phyloP scores from a whole-genome alignment of 2,888 invertebrate species.

The Lasioglossum calceatum region DNA sequence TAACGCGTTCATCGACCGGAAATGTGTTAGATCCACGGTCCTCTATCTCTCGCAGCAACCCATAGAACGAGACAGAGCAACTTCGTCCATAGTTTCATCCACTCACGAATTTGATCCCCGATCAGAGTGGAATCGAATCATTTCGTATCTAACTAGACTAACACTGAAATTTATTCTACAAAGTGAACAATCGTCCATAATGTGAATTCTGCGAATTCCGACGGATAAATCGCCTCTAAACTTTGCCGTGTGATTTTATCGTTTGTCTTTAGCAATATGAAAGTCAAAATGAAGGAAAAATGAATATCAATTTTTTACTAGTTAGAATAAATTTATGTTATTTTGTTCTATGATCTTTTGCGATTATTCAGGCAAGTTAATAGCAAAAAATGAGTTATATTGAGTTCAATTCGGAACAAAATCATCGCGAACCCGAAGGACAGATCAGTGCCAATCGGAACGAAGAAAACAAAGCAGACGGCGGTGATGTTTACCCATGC shows the following conservation, averaged over 20 bases:
- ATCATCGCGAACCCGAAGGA: not conserved
- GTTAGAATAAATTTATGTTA: too few relatives aligned
- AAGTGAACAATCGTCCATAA: not conserved
- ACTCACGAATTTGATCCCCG: not conserved
- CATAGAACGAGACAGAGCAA: not conserved
- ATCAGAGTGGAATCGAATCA: not conserved
- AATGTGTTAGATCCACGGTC: conserved; percentile 58
- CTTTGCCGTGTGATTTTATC: not conserved
- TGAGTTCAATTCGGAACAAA: not conserved
- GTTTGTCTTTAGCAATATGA: not conserved
- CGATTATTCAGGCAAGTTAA: too few relatives aligned
- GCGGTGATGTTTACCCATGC: not conserved
- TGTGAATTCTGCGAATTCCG: not conserved
- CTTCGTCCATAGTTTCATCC: not conserved
- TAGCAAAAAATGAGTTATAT: too few relatives aligned
- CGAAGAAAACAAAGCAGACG: not conserved
- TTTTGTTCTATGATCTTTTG: too few relatives aligned
- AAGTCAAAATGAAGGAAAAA: too few relatives aligned
- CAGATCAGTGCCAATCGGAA: not conserved
- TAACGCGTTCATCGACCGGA: conserved; percentile 65
- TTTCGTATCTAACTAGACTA: not conserved
- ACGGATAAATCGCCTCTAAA: not conserved
- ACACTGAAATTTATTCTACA: not conserved
- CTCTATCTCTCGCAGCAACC: not conserved
- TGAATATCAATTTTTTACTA: too few relatives aligned